Base-by-base conservation (phyloP, 2,797 vertebrate genomes). In the Trachurus trachurus region DNA sequence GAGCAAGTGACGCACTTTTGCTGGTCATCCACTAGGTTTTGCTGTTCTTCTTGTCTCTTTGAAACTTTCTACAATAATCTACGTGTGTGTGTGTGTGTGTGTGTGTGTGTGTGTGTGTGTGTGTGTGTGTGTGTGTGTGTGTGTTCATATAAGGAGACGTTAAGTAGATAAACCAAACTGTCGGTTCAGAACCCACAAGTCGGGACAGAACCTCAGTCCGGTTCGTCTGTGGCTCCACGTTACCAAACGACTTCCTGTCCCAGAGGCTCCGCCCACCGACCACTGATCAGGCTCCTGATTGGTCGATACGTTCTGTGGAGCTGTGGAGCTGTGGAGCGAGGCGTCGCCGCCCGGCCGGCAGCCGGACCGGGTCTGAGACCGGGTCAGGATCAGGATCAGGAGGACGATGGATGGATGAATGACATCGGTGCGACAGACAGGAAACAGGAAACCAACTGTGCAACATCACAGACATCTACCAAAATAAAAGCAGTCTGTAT, bases 201-300 rank as follows among this genome's bases (percentile, higher is more conserved):
- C 74, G 70, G 2, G 45, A 49, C 13, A 44, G 42, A 15, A 44
- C 13, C 44, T 15, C 45, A 47, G 45, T 47, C 45, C 17, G 45
- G 16, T 47, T 47, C 45, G 1, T 7, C 44, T 61, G 50, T 1
- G 17, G 44, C 21, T 72, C 26, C 40, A 19, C 21, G 42, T 29
- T 58, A 19, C n/a, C 42, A 45, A 68, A 54, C 16, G 10, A 26
- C 78, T 76, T 83, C 66, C 80, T 85, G 70, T 69, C 63, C 68
- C 71, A 79, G 87, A 87, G 76, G 58, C 81, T 72, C 63, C 3
- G 6, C 78, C 83, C 78, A 67, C 68, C 65, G 0, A 22, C 17
- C 54, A 44, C 13, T 1, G 52, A 58, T 47, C 47, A 5, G 56
- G 54, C 40, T 40, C 60, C 40, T 39, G 9, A 53, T 26, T 19